Conservation (phyloP, 2,888 invertebrate species). For the Polietes domitor region DNA sequence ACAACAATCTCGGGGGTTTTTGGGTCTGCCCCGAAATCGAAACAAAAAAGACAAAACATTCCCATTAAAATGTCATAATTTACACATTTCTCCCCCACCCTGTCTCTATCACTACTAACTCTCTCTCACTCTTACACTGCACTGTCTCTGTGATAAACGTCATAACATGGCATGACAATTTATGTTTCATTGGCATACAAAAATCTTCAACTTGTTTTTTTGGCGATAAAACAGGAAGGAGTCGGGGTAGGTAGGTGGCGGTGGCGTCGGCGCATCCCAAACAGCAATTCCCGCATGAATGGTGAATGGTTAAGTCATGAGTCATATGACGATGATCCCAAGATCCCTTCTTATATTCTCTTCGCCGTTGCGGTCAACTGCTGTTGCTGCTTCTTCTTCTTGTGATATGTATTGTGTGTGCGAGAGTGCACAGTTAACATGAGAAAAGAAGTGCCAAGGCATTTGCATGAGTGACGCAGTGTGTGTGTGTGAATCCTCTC, state of each 20-base stretch:
- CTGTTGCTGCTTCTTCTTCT: not conserved
- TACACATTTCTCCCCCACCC: not conserved
- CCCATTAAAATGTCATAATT: slow-evolving; percentile 28
- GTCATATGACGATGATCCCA: slow-evolving; percentile 5
- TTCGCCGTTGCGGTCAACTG: not conserved
- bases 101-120: not conserved
- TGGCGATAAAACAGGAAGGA: too few relatives aligned
- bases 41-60: not conserved
- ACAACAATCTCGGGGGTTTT: slow-evolving; percentile 3
- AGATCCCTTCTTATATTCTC: not conserved
- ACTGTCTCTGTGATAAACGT: too few relatives aligned
- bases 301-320: slow-evolving; percentile 5
- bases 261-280: not conserved
- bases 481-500: too few relatives aligned
- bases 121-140: not conserved
- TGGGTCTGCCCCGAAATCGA: not conserved
- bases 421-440: not conserved
- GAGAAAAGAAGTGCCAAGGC: not conserved
- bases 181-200: not conserved
- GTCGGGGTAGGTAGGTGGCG: too few relatives aligned
- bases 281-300: slow-evolving; percentile 10
- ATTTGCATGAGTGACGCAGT: too few relatives aligned
- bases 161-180: slow-evolving; percentile 26
- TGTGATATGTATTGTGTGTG: not conserved
- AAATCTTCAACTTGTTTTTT: not conserved